These are phyloP conservation scores for Conistra vaccinii DNA, from an alignment of 2,888 invertebrate species.

Conservation along the genomic window DNA sequence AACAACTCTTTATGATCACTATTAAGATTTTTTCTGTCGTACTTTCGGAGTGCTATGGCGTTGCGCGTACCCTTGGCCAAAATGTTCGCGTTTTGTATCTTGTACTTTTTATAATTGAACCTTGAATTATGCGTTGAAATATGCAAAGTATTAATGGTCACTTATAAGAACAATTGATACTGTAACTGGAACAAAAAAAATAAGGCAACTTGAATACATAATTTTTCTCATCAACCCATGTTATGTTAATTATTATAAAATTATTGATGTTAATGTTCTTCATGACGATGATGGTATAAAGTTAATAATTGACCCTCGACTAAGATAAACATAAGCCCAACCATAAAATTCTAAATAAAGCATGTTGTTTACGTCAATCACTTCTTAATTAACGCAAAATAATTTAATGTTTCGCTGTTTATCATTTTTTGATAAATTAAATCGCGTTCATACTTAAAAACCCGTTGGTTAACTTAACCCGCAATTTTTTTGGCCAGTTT, in stretches of 20 bases:
- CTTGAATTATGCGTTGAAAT: conserved; percentile 45
- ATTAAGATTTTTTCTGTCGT: conserved; percentile 55
- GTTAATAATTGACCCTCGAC: not conserved
- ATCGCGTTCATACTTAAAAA: conserved; percentile 15
- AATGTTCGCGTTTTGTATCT: conserved; percentile 46
- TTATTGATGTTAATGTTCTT: not conserved
- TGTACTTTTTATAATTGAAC: conserved; percentile 43
- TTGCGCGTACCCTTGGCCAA: conserved; percentile 54
- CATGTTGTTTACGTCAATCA: conserved; percentile 6
- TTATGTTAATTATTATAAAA: not conserved
- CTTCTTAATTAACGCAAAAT: conserved; percentile 6
- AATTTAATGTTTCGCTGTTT: conserved; percentile 8
- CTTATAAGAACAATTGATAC: conserved; percentile 2
- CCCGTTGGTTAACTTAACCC: conserved; percentile 11
- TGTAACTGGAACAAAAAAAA: conserved; percentile 8
- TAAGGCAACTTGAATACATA: not conserved
- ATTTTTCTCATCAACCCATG: not conserved
- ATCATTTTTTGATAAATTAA: conserved; percentile 14
- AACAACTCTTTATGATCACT: conserved; percentile 42
- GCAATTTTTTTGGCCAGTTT: conserved; percentile 20
- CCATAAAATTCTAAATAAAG: not conserved
- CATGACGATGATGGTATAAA: not conserved
- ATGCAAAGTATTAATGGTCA: conserved; percentile 13
- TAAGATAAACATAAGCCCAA: not conserved
- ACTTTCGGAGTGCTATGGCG: conserved; percentile 43